A percentile compares a stretch with the other conserved stretches of the same genome.
phyloP scores from a whole-genome alignment of 2,797 vertebrate species.

The Sus cebifrons region DNA sequence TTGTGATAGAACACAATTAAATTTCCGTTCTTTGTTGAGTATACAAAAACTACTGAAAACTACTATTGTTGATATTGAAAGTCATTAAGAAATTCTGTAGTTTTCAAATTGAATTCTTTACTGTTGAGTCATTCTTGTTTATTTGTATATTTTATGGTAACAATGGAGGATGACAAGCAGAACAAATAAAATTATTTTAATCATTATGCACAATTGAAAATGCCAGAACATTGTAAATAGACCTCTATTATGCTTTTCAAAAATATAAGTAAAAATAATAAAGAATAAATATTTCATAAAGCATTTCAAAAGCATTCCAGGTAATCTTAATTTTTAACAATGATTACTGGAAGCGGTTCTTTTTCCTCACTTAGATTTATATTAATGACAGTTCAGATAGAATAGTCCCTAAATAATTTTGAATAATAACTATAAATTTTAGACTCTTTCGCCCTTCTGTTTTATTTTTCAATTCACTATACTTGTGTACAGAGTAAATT shows the following conservation, averaged over 20 bases:
- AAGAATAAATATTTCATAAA: neutral
- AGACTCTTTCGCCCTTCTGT: neutral
- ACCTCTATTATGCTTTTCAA: neutral
- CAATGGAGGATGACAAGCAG: neutral
- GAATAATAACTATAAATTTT: neutral
- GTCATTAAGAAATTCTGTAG: neutral
- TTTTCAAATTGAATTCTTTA: conserved; percentile 29
- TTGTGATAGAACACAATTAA: neutral
- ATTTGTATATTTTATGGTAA: neutral
- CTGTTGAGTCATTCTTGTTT: neutral
- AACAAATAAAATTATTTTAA: neutral
- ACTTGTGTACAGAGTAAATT: neutral
- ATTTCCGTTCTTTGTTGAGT: neutral
- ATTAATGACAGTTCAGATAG: neutral
- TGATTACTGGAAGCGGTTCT: neutral
- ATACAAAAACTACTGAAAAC: conserved; percentile 9
- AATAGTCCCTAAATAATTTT: neutral
- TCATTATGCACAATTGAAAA: neutral
- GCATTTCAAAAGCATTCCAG: neutral
- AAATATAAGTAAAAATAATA: neutral
- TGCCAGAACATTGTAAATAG: neutral
- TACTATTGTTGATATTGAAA: neutral
- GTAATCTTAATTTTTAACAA: neutral
- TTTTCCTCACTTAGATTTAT: neutral
- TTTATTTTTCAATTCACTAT: neutral